phyloP scores from a whole-genome alignment of 2,113 vertebrate species.

The Stigmatopora nigra region DNA sequence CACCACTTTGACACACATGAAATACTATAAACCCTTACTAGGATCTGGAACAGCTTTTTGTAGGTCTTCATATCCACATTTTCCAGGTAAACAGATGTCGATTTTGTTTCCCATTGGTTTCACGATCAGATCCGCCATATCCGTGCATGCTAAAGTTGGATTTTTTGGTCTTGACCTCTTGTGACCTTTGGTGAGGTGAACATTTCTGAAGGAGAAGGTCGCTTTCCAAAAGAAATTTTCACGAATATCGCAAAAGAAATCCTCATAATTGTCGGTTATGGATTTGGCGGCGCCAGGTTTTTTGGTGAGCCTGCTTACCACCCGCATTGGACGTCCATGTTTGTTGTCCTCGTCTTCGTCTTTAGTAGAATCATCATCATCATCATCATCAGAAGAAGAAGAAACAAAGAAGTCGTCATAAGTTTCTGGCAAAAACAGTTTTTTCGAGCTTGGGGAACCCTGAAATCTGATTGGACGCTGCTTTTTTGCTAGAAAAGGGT shows the following conservation, averaged over 20 bases:
- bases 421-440: constrained; percentile 73
- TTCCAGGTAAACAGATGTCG: constrained; percentile 34
- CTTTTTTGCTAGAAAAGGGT: constrained; percentile 31
- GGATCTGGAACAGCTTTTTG: constrained; percentile 57
- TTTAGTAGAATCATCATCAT: constrained; percentile 48
- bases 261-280: constrained; percentile 69
- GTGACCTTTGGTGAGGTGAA: constrained; percentile 20
- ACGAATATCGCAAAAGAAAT: constrained; percentile 62
- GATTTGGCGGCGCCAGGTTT: background rate
- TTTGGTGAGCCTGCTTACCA: constrained; percentile 47
- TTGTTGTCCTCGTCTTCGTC: constrained; percentile 55
- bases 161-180: constrained; percentile 21
- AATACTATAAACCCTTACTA: constrained; percentile 62
- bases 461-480: constrained; percentile 41
- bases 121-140: constrained; percentile 44
- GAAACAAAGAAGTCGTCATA: constrained; percentile 85
- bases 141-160: constrained; percentile 22
- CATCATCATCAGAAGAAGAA: constrained; percentile 51
- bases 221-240: constrained; percentile 61
- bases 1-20: too few species aligned
- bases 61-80: constrained; percentile 38
- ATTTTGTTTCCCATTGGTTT: constrained; percentile 50
- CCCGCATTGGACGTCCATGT: constrained; percentile 31
- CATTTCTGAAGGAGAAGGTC: constrained; percentile 63
- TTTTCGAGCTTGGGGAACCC: constrained; percentile 48